Evolutionary conservation across 2,113 vertebrate species (phyloP).

Genomic region (Litocranius walleri): DNA sequence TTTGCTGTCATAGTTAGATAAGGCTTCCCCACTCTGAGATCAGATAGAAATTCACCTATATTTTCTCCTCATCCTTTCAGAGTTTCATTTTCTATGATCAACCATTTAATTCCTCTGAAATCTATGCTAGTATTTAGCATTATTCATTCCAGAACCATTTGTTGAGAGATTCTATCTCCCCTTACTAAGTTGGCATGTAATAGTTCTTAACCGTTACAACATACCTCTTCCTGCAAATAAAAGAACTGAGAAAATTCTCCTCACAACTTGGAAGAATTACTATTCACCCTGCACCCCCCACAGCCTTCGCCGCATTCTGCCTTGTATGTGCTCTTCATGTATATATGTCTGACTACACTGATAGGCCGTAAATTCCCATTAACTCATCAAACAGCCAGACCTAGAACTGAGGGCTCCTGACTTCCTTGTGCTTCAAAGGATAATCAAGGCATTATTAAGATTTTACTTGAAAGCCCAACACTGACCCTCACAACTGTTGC

Average conservation of each 20-base stretch:
- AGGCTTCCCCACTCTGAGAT: neutral
- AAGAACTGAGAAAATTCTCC: neutral
- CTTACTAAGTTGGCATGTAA: neutral
- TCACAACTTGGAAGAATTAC: too few relatives aligned
- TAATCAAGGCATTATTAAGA: neutral
- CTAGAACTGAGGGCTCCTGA: neutral
- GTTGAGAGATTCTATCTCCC: neutral
- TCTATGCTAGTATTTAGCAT: neutral
- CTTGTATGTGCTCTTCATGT: rapidly evolving
- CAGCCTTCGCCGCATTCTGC: neutral
- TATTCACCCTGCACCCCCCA: too few relatives aligned
- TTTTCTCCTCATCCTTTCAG: neutral
- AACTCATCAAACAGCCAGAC: neutral
- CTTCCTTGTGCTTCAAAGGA: neutral
- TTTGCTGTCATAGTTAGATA: neutral
- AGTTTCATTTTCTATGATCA: neutral
- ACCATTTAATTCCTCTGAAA: neutral
- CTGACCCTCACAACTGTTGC: neutral
- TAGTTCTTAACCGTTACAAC: neutral
- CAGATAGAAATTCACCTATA: neutral
- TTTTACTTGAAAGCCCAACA: neutral
- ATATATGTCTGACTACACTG: rapidly evolving
- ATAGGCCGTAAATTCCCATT: neutral
- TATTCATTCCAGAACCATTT: neutral
- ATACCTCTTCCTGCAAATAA: neutral